These are phyloP conservation scores for Tanytarsus gracilentus DNA, from an alignment of 2,888 invertebrate species.

Conservation along the genomic window DNA sequence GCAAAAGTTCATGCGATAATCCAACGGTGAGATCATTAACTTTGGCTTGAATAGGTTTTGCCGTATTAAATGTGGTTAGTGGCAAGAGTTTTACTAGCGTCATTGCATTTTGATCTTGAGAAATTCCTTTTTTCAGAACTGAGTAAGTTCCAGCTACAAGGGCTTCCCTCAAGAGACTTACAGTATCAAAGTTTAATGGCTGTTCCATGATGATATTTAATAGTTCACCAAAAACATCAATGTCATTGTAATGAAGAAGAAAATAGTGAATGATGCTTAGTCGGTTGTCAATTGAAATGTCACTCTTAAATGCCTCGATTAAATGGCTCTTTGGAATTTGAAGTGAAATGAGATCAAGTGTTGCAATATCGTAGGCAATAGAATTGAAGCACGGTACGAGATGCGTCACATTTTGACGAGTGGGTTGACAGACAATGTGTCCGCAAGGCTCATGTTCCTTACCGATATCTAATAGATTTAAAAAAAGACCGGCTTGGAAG, in stretches of 20 bases:
- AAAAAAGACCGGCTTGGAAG: slow-evolving; percentile 73
- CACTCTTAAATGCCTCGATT: slow-evolving; percentile 58
- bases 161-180: slow-evolving; percentile 64
- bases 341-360: slow-evolving; percentile 61
- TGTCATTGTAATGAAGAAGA: slow-evolving; percentile 65
- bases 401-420: slow-evolving; percentile 50
- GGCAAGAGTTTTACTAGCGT: slow-evolving; percentile 62
- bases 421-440: slow-evolving; percentile 61
- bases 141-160: slow-evolving; percentile 66
- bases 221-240: slow-evolving; percentile 63
- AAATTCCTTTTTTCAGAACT: slow-evolving; percentile 60
- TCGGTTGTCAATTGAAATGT: slow-evolving; percentile 59
- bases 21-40: slow-evolving; percentile 49
- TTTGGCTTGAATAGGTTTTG: slow-evolving; percentile 42
- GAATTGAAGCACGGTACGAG: slow-evolving; percentile 51
- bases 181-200: slow-evolving; percentile 50
- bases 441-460: slow-evolving; percentile 75
- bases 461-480: slow-evolving; percentile 77
- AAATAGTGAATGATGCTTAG: slow-evolving; percentile 75
- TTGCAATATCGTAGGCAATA: slow-evolving; percentile 52
- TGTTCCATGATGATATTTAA: slow-evolving; percentile 53
- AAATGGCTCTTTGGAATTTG: slow-evolving; percentile 57
- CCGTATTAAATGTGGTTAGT: slow-evolving; percentile 49
- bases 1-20: slow-evolving; percentile 63
- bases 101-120: slow-evolving; percentile 59